Conservation (phyloP, 1,140 invertebrate species). For the Trichonephila clavata region DNA sequence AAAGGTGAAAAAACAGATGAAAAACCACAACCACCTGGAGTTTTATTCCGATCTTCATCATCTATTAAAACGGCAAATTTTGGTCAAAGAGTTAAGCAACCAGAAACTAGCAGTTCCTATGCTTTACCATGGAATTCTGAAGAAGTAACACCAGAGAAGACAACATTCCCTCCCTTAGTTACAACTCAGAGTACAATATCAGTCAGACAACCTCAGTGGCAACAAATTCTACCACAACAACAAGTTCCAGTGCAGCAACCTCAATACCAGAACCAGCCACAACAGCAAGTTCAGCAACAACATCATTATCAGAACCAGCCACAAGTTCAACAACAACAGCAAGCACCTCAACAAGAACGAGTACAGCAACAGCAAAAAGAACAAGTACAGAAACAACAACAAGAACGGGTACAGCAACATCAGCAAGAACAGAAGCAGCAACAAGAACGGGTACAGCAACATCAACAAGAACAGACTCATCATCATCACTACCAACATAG, state of each 20-base stretch:
- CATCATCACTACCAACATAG: neutral
- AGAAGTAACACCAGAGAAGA: neutral
- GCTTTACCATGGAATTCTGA: conserved; percentile 45
- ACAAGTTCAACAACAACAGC: conserved; percentile 28
- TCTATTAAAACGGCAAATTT: conserved; percentile 58
- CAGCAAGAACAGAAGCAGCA: conserved; percentile 1
- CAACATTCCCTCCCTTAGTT: neutral
- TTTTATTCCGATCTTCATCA: conserved; percentile 52
- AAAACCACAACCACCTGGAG: neutral
- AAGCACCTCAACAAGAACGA: neutral
- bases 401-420: neutral
- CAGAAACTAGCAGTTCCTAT: conserved; percentile 50
- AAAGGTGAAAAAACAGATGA: neutral
- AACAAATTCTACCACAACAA: conserved; percentile 24
- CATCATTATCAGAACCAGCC: neutral
- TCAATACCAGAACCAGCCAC: neutral
- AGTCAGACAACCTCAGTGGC: neutral
- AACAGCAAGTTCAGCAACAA: neutral
- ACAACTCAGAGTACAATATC: neutral
- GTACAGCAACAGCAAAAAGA: neutral
- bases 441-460: neutral
- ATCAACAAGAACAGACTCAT: neutral
- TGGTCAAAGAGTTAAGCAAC: conserved; percentile 54
- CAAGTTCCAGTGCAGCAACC: neutral
- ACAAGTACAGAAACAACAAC: neutral